Evolutionary conservation across 2,888 invertebrate genomes (phyloP), one percentile per base, ranked within the genome.

Genomic region (Drosophila seclusa): DNA sequence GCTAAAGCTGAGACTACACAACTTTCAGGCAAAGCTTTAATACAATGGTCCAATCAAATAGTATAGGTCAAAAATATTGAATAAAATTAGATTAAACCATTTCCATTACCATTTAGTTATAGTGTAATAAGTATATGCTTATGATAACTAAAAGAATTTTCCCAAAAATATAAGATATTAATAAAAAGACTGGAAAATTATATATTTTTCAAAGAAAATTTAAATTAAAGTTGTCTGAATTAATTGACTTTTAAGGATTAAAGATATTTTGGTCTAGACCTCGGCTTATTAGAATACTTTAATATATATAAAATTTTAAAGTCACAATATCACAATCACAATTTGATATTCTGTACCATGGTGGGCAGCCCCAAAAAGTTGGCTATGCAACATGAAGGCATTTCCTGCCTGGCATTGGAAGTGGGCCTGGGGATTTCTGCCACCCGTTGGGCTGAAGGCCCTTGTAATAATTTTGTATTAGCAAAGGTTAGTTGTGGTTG

Each of bases 401-500:
- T 66, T 65, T 75, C 74, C 80, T 77, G 79, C 40, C 53, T 70
- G 45, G 52, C 60, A 55, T 27, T 57, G 27, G 40, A 52, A 58
- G 31, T 38, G 40, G 29, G 53, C 31, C 10, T 54, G 59, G 38
- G 42, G 42, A 48, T 53, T 53, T 31, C 29, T 34, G 67, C 64
- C 64, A 62, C 55, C 57, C 54, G 38, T 16, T 60, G 72, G 62
- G 53, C 79, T 81, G 84, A 88, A 85, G 88, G 84, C 68, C 84
- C 86, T 79, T 79, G 68, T 67, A 82, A 78, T 88, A 69, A 80
- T 80, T 86, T 73, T 76, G 79, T 66, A 84, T 87, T 88, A 86
- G 84, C 72, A 87, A 80, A 82, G 82, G 75, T 87, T 88, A 83
- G 81, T 79, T 87, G 86, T 79, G 70, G 81, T 72, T 79, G 59